Conservation (phyloP, 2,888 invertebrate species). For the Teleogryllus oceanicus region DNA sequence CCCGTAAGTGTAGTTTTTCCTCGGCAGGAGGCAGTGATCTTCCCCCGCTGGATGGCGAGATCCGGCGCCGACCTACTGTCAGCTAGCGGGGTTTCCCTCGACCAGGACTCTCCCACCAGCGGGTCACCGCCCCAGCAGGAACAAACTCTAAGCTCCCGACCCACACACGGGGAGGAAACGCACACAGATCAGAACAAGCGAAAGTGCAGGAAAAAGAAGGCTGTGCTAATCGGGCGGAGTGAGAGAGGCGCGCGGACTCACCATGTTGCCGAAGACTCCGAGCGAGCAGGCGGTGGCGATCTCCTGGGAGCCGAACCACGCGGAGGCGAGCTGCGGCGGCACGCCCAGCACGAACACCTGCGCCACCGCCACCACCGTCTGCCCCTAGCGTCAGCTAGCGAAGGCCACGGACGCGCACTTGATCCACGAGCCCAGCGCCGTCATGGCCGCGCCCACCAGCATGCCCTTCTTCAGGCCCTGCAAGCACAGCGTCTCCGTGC, state of each 20-base stretch:
- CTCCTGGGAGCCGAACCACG: constrained; percentile 64
- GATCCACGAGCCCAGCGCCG: constrained; percentile 85
- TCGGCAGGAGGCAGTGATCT: no score
- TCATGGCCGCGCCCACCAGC: constrained; percentile 79
- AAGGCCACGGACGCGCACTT: constrained; percentile 88
- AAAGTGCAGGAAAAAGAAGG: no score
- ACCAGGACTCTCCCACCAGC: no score
- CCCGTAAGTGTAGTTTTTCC: no score
- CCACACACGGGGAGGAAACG: no score
- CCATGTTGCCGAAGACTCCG: constrained; percentile 68
- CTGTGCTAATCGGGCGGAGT: no score
- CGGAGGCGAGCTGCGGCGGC: constrained; percentile 65
- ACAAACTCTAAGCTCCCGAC: no score
- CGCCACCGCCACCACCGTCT: constrained; percentile 78
- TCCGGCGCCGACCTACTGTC: no score
- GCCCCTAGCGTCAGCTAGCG: constrained; percentile 86
- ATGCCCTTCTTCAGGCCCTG: constrained; percentile 82
- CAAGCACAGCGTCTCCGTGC: constrained; percentile 33
- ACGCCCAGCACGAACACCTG: constrained; percentile 64
- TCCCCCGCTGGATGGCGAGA: no score
- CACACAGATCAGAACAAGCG: no score
- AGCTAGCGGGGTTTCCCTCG: no score
- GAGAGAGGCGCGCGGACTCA: neutral
- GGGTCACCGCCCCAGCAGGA: no score
- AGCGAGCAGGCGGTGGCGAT: constrained; percentile 67